Base-by-base conservation (phyloP, 1,140 invertebrate species). In the Eueides isabella region DNA sequence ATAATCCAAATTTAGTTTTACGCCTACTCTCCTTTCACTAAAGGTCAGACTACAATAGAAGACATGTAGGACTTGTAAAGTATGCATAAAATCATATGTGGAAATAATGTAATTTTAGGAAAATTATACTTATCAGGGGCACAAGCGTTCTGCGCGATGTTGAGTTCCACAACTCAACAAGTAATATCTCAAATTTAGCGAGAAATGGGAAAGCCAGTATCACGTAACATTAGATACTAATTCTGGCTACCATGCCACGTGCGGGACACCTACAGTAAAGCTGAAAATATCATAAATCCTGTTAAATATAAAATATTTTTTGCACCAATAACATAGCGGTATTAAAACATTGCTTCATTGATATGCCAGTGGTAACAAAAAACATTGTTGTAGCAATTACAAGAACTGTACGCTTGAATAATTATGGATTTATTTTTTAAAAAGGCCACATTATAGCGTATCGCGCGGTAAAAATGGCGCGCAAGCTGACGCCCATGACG, bases 361-460 rank as follows among this genome's bases (percentile, higher is more conserved):
- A 0, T 55, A 26, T 55, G 11, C 1, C 35, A 55, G 2, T 55
- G 23, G n/a, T 44, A 44, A 44, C 41, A 44, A 44, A 44, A 44
- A 44, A 44, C 5, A 7, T 23, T 55, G 9, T 55, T 23, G 48
- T 12, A 55, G 26, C 19, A 23, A 55, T 55, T 55, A 55, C 11
- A 23, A 55, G 19, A 55, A 55, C 48, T 55, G 48, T 55, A 55
- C 48, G 12, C 48, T 11, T 55, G 48, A 55, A 55, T 55, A 55
- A 55, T 23, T 55, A 55, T 55, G 9, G 48, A 55, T 26, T 26
- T 55, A 9, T 55, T 23, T 55, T 55, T 55, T 55, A 11, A 11
- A 55, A 55, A 55, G 19, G 48, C 48, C 12, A 55, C 23, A 55
- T 55, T 55, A 23, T 23, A 23, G 48, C 9, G 7, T 11, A 55